Evolutionary conservation across 2,797 vertebrate genomes (phyloP).

Genomic region (Microctenopoma stevenorrisi): DNA sequence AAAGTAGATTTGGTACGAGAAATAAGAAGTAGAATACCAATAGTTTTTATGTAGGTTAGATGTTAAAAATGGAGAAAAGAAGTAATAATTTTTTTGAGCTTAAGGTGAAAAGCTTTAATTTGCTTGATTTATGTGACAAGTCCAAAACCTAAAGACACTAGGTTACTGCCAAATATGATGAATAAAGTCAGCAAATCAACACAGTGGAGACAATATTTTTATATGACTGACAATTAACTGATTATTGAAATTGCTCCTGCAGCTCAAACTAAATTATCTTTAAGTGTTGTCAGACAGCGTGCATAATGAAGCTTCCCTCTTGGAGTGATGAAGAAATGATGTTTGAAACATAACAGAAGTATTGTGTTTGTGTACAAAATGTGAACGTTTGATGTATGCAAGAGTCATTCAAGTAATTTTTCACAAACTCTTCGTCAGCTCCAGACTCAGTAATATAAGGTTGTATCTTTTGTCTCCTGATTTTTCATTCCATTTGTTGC

Average conservation of each 20-base stretch:
- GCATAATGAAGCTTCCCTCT: no score
- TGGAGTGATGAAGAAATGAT: background rate
- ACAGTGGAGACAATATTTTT: background rate
- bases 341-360: background rate
- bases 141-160: background rate
- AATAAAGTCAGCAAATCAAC: background rate
- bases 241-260: background rate
- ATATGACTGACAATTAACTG: background rate
- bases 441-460: conserved; percentile 34
- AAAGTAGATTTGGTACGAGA: no score
- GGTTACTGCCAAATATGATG: background rate
- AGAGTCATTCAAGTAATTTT: background rate
- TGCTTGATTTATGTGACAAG: background rate
- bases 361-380: background rate
- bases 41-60: no score
- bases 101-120: background rate
- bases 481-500: conserved; percentile 31
- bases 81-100: background rate
- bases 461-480: conserved; percentile 26
- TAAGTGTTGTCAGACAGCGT: background rate
- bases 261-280: no score
- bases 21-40: no score
- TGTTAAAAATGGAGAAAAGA: no score
- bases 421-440: conserved; percentile 22
- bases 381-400: background rate